A percentile compares a stretch with the other conserved stretches of the same genome.
Conservation (phyloP, 2,797 vertebrate genomes). For the Avahi laniger region DNA sequence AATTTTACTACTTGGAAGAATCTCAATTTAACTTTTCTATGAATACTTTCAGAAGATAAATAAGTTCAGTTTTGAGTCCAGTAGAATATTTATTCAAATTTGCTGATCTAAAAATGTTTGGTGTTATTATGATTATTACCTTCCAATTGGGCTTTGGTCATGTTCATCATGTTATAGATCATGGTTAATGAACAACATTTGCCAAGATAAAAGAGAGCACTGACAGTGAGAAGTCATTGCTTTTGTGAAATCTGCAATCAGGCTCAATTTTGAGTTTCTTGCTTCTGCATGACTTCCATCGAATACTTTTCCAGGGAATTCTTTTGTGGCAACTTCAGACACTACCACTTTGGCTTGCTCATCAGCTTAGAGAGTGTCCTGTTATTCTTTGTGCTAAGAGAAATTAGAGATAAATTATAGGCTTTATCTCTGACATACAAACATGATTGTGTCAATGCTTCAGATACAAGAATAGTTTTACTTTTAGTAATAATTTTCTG, state of each 20-base stretch:
- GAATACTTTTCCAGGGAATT: conserved; percentile 24
- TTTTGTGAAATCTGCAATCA: not conserved
- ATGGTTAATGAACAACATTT: not conserved
- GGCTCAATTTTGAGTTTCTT: not conserved
- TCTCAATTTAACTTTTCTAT: conserved; percentile 27
- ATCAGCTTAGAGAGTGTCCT: conserved; percentile 3
- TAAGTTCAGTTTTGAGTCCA: not conserved
- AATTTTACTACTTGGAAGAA: conserved; percentile 34
- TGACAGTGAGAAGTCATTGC: not conserved
- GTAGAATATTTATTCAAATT: not conserved
- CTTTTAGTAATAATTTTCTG: conserved; percentile 22
- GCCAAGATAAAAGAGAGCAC: not conserved
- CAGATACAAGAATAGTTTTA: not conserved
- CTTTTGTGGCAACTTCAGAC: conserved; percentile 1
- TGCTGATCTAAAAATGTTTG: not conserved
- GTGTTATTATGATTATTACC: not conserved
- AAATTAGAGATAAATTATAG: not conserved
- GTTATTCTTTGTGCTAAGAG: not conserved
- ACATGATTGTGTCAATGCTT: not conserved
- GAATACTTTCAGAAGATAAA: conserved; percentile 33
- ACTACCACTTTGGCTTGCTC: not conserved
- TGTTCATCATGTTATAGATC: not conserved
- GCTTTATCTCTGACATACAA: not conserved
- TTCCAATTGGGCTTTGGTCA: not conserved
- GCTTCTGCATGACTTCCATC: not conserved